Percentiles rank a stretch among this genome's conserved stretches.
Conservation (phyloP, 1,140 invertebrate species). For the Pollicipes pollicipes region DNA sequence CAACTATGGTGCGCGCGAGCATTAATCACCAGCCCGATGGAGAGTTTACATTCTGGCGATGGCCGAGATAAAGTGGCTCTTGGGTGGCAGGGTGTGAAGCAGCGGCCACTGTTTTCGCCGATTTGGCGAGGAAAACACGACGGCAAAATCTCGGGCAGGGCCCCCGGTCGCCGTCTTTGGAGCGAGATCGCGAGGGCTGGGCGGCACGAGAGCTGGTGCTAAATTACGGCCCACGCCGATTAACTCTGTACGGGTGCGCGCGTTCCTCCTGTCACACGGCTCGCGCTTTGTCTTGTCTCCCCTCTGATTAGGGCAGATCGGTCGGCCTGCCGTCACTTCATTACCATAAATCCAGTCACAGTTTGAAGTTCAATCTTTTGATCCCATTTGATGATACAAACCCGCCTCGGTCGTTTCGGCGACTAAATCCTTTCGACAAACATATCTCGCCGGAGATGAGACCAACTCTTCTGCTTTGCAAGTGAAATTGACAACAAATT, state of each 20-base stretch:
- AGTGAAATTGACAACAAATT: not conserved
- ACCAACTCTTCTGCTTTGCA: slow-evolving; percentile 1
- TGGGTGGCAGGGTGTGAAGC: not conserved
- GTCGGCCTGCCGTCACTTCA: not conserved
- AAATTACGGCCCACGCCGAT: not conserved
- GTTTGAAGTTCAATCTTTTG: slow-evolving; percentile 2
- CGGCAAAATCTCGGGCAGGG: too few relatives aligned
- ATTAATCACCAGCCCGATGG: not conserved
- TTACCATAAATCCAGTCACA: not conserved
- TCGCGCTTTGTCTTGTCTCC: not conserved
- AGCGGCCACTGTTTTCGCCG: not conserved
- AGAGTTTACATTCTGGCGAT: not conserved
- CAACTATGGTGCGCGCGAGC: too few relatives aligned
- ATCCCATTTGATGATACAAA: slow-evolving; percentile 1
- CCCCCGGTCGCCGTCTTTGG: too few relatives aligned
- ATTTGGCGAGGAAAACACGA: not conserved
- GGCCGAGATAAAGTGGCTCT: not conserved
- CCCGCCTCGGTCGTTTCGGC: not conserved
- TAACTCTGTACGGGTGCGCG: not conserved
- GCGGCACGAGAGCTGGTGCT: too few relatives aligned
- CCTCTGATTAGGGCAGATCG: not conserved
- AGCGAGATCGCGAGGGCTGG: too few relatives aligned
- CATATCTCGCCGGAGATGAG: not conserved
- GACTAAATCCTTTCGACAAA: not conserved
- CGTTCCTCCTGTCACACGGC: not conserved